Evolutionary conservation across 2,113 vertebrate species (phyloP), one percentile per base, ranked within the genome.

Genomic region (Vidua chalybeata): DNA sequence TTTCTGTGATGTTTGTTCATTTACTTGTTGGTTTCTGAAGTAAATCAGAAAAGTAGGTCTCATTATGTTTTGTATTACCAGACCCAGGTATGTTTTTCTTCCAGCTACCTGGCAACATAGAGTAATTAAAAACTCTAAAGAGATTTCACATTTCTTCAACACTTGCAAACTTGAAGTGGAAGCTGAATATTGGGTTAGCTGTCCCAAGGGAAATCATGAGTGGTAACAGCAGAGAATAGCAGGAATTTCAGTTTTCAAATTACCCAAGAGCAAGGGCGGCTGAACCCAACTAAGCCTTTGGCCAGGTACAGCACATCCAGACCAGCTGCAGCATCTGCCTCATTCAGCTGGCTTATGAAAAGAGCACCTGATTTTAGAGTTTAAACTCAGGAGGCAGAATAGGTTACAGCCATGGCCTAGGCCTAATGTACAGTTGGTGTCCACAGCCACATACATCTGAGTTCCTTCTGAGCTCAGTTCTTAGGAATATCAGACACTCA

Each of bases 361-460:
- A 77, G 31, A 56, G 28, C 62, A 61, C 41, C 54, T 66, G n/a
- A 49, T 58, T 68, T 76, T 6, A 43, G 20, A 56, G 27, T 52
- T 61, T 64, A 56, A 80, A 54, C 72, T 66, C 28, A 41, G 23
- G 41, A 91, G 23, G 20, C 22, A 37, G n/a, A 81, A 75, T 0
- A 67, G 10, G 39, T 73, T 37, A 86, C 80, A 88, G 41, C 22
- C 51, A 28, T 7, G 28, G 58, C 28, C 37, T 46, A 43, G 31
- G 39, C 30, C 67, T 71, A 75, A 48, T 1, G 10, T 49, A 51
- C 68, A 78, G 56, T 19, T 78, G 27, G 35, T 48, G 26, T 67
- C 33, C 52, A 51, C 0, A 10, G 55, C 35, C 73, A 35, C 2
- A 3, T 0, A 23, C 0, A 1, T 27, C 56, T 2, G 2, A 5